Evolutionary conservation across 1,140 invertebrate genomes (phyloP).

Genomic region (Trachymyrmex septentrionalis): DNA sequence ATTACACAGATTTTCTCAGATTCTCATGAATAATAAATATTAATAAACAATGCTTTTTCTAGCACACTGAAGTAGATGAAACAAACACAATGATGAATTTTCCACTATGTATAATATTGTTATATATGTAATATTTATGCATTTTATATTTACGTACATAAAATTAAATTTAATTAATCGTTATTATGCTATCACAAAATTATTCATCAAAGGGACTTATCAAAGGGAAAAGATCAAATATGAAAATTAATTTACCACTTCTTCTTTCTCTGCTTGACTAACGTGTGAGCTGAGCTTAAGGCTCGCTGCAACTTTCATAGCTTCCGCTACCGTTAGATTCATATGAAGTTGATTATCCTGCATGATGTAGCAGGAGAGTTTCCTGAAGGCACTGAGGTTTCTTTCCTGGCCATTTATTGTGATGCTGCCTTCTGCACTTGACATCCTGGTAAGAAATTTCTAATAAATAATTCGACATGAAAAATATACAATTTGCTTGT

Average conservation of each 20-base stretch:
- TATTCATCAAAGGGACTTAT: too few species aligned
- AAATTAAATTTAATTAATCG: neutral
- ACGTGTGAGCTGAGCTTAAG: constrained; percentile 94
- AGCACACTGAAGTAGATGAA: neutral
- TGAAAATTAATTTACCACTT: constrained; percentile 90
- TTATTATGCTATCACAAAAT: neutral
- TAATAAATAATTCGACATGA: neutral
- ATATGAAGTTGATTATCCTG: constrained; percentile 98
- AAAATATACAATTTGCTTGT: neutral
- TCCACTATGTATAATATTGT: neutral
- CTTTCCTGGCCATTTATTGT: constrained; percentile 95
- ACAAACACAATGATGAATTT: neutral
- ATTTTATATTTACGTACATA: neutral
- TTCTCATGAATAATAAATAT: too few species aligned
- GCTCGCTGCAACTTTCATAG: constrained; percentile 96
- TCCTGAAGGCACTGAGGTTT: constrained; percentile 95
- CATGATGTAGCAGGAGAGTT: constrained; percentile 99
- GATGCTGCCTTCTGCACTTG: constrained; percentile 92
- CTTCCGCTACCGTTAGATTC: constrained; percentile 97
- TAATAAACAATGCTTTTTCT: neutral
- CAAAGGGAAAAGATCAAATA: neutral
- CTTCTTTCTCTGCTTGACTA: constrained; percentile 90
- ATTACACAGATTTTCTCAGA: neutral
- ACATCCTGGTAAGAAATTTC: constrained; percentile 87
- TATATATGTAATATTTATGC: neutral